Base-by-base conservation (phyloP, 1,140 invertebrate genomes). In the Drosophila kikkawai region DNA sequence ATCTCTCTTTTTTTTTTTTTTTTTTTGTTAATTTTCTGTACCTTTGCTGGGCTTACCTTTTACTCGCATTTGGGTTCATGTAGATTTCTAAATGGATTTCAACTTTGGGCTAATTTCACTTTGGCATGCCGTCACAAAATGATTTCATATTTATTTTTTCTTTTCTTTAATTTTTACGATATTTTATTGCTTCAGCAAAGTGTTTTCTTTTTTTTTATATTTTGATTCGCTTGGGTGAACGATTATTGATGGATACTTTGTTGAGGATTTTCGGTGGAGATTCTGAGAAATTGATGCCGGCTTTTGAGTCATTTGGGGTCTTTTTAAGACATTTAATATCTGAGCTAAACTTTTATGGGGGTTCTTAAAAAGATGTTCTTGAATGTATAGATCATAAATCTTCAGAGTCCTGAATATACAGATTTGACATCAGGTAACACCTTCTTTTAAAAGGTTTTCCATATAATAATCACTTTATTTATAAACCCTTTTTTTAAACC, bases 41-140 rank as follows among this genome's bases (percentile, higher is more conserved):
- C 41, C 45, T 58, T 65, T 42, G 55, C 48, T 39, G 17, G 32
- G 17, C 50, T 82, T 77, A 59, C 59, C 57, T 59, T 76, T 67
- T 77, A 66, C 74, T 65, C 71, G 51, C 61, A 68, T 85, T 79
- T 60, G 64, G 61, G 65, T 65, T 78, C 75, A 83, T 79, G 82
- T 86, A 65, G 75, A 83, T 88, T 88, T 88, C 80, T 79, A 87
- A 88, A 87, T 87, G 80, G 64, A 68, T 88, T 87, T 84, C 84
- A 88, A 80, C 84, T 88, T 88, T 87, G 80, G 55, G 82, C 80
- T 79, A 87, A 88, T 87, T 87, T 87, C 84, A 84, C 84, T 88
- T 86, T 80, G 70, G 59, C 79, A 57, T 82, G 47, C 48, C 34
- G 34, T 68, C 64, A 78, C 75, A 79, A 64, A 79, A 47, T 79